Evolutionary conservation across 1,140 invertebrate genomes (phyloP), one percentile per base, ranked within the genome.

Genomic region (Bombus sibiricus): DNA sequence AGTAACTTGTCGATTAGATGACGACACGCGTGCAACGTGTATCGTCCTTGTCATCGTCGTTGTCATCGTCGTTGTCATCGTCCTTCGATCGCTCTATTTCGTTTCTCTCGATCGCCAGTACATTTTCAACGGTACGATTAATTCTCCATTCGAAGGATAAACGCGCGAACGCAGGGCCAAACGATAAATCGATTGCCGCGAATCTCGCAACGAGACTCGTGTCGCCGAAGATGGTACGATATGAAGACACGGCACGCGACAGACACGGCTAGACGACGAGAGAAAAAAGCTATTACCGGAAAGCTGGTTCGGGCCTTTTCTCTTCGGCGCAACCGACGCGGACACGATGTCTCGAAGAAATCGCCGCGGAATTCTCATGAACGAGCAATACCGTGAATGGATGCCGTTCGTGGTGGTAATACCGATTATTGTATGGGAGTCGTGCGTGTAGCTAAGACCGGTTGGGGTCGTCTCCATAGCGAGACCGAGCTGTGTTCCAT

Each of bases 321-420:
- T 64, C 34, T 32, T 72, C 12, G 25, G 5, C 5, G 18, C 34
- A 18, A n/a, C 62, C 28, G 62, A 64, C 62, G n/a, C 62, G 47
- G 47, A 53, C 47, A 53, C n/a, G 5, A 9, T 25, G 53, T 82
- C 85, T 82, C 81, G 78, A 78, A 89, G 78, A 80, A 85, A 90
- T 85, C 59, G 43, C 78, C 43, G 79, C 74, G 47, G 88, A 85
- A 88, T 90, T 90, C 88, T 90, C 88, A 90, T 89, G 88, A 90
- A 90, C 82, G 89, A 57, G 88, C 83, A 86, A 83, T 90, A 90
- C 89, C 89, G 89, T 90, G 88, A 90, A 90, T 90, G 88, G 88
- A 90, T 78, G 81, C 78, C 57, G 80, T 62, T 90, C 86, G 86
- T 83, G 86, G 88, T 88, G 62, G 89, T 90, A 90, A 87, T 87